These are phyloP conservation scores for Drosophila borealis DNA, from an alignment of 2,888 invertebrate species.

Conservation along the genomic window DNA sequence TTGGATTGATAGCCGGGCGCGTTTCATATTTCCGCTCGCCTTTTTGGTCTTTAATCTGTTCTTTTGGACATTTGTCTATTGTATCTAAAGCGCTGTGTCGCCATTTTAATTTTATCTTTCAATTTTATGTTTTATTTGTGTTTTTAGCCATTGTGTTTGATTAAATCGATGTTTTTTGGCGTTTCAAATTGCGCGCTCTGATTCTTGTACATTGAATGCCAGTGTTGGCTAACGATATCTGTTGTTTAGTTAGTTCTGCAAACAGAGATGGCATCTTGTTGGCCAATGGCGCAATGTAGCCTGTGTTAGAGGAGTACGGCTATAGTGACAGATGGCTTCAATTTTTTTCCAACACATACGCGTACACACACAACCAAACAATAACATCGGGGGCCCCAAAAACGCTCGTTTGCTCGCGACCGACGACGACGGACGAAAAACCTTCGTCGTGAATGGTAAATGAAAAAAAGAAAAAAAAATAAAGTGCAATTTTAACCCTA, in stretches of 20 bases:
- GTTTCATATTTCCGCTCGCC: constrained; percentile 91
- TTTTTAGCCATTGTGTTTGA: constrained; percentile 13
- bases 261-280: constrained; percentile 30
- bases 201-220: constrained; percentile 25
- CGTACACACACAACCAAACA: constrained; percentile 68
- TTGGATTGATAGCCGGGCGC: constrained; percentile 92
- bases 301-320: constrained; percentile 43
- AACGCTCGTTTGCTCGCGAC: constrained; percentile 64
- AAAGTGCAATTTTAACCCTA: constrained; percentile 70
- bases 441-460: constrained; percentile 77
- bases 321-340: constrained; percentile 16
- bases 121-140: constrained; percentile 13
- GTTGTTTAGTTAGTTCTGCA: constrained; percentile 38
- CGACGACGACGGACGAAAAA: constrained; percentile 61
- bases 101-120: not conserved
- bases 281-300: too few species aligned
- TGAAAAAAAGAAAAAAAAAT: constrained; percentile 57
- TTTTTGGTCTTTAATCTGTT: constrained; percentile 92
- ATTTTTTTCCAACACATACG: constrained; percentile 48
- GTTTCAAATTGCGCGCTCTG: constrained; percentile 32
- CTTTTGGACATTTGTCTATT: constrained; percentile 91
- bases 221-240: constrained; percentile 39
- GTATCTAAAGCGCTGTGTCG: constrained; percentile 70
- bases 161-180: constrained; percentile 9
- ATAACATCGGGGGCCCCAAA: constrained; percentile 74